Conservation (phyloP, 2,113 vertebrate genomes). For the Nipponia nippon region DNA sequence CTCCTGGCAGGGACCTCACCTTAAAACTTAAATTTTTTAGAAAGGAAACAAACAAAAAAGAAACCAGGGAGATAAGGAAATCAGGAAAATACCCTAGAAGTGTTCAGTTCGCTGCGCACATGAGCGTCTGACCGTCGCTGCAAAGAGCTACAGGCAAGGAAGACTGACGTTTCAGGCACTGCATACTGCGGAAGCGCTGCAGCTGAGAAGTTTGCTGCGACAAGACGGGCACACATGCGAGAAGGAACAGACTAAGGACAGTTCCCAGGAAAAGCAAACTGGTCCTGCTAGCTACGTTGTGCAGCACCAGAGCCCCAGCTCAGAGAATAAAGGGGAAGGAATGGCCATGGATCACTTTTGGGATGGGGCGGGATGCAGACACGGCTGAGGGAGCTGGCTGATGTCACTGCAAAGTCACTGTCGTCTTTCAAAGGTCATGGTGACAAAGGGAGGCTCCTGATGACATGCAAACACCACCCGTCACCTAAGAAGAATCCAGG, state of each 20-base stretch:
- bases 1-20: not conserved
- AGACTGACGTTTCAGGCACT: not conserved
- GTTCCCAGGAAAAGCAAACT: not conserved
- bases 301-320: not conserved
- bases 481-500: not conserved
- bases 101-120: not conserved
- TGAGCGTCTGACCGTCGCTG: not conserved
- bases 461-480: not conserved
- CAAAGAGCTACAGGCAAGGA: not conserved
- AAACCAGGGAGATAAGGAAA: not conserved
- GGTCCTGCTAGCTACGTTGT: not conserved
- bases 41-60: not conserved
- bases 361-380: not conserved
- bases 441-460: not conserved
- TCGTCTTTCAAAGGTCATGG: not conserved
- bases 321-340: not conserved
- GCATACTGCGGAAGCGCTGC: accelerated
- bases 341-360: not conserved
- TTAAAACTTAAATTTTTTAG: not conserved
- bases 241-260: accelerated
- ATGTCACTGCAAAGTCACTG: not conserved
- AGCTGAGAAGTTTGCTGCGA: not conserved
- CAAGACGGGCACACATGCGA: accelerated
- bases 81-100: not conserved
- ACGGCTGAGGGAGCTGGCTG: not conserved